Evolutionary conservation across 2,888 invertebrate species (phyloP).

Genomic region (Epinotia brunnichana): DNA sequence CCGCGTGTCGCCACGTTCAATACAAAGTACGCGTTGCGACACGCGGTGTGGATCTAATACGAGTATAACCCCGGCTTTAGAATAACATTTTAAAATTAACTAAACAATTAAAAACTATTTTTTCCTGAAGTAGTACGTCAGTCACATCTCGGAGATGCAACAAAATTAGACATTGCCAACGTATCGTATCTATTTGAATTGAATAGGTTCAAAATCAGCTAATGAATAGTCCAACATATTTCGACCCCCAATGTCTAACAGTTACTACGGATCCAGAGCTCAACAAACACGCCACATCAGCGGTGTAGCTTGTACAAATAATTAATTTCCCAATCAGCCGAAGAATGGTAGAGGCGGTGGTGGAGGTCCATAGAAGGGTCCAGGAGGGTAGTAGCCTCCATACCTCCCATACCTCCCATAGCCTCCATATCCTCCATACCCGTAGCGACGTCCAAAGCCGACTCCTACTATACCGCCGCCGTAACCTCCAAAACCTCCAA

Average conservation of each 20-base stretch:
- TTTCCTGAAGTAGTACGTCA: too few species aligned
- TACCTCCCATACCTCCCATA: slow-evolving; percentile 7
- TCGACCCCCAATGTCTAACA: not conserved
- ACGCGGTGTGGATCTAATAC: too few species aligned
- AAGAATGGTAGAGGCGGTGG: slow-evolving; percentile 48
- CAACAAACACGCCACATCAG: not conserved
- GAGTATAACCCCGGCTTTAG: too few species aligned
- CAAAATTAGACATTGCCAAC: too few species aligned
- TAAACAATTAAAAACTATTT: too few species aligned
- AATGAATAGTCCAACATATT: not conserved
- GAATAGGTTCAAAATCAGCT: too few species aligned
- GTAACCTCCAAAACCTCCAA: slow-evolving; percentile 56
- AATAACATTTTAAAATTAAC: too few species aligned
- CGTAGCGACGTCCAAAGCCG: slow-evolving; percentile 44
- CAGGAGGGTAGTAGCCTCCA: slow-evolving; percentile 49
- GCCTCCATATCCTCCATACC: slow-evolving; percentile 12
- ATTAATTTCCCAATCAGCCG: slow-evolving; percentile 38
- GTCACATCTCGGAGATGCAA: too few species aligned
- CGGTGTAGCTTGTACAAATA: not conserved
- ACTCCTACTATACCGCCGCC: slow-evolving; percentile 46
- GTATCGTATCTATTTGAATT: too few species aligned
- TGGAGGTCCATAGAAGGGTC: slow-evolving; percentile 50
- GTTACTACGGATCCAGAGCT: not conserved
- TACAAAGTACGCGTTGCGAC: too few species aligned
- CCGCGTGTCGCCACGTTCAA: too few species aligned